Evolutionary conservation across 2,113 vertebrate species (phyloP), one percentile per base, ranked within the genome.

Genomic region (Protomyctophum bolini): DNA sequence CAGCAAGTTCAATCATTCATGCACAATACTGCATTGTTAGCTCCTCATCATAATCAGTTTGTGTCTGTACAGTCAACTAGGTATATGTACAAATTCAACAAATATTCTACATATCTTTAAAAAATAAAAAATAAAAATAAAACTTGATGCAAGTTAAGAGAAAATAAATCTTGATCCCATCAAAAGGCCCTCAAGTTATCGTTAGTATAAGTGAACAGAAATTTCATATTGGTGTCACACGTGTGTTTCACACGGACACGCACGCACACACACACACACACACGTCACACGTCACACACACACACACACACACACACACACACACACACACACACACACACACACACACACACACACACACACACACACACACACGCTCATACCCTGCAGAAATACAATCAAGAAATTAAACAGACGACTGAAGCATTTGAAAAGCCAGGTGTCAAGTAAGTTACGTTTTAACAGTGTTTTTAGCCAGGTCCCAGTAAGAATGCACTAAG

Each of bases 91-190:
- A 98, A 94, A 95, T 94, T 94, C 91, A 95, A 96, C 94, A 96
- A 92, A 95, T 94, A 95, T 95, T 95, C 95, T 95, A 97, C 94
- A 96, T 87, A 91, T 92, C 66, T 75, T 81, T 11, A 66, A 93
- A 94, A 92, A 81, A 74, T 76, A 86, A 94, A 86, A 94, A 93
- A 95, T 94, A 93, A 95, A 96, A 93, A 94, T 94, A 96, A 90
- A 98, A 98, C 97, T 99, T 98, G 97, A 98, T 98, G 96, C 97
- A 99, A 98, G 97, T 99, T 98, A 97, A 97, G 94, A 95, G 92
- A 94, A 97, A 95, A 91, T 83, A 95, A 95, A 95, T 93, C 93
- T 96, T 93, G 93, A 94, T 93, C 86, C 94, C 94, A 92, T 93
- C 92, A 94, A 92, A 82, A 86, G 85, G 84, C 76, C 76, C 79